Evolutionary conservation across 2,113 vertebrate genomes (phyloP), one percentile per base, ranked within the genome.

Genomic region (Chroicocephalus ridibundus): DNA sequence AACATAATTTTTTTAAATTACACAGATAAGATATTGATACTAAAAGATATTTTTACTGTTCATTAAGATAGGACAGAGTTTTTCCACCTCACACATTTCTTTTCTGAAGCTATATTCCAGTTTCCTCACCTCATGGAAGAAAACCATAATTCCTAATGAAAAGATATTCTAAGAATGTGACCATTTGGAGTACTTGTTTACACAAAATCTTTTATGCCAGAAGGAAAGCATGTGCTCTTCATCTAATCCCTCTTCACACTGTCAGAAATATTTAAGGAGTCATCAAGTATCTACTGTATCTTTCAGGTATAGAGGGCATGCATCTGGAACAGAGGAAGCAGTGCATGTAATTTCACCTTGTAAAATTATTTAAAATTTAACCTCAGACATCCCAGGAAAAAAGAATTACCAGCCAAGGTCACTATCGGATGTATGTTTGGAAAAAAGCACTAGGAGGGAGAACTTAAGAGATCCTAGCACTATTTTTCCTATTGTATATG

Each of bases 261-360:
- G 93, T 86, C 93, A 95, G 89, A 96, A 96, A 90, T 94, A 96
- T 78, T 96, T 96, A 96, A 77, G 87, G 71, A 95, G 75, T 70
- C 87, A 96, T 95, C 89, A 96, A 90, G 75, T 82, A 90, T 36
- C 82, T 82, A 38, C 84, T 60, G 71, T 44, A 94, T 42, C 78
- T 95, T 91, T 90, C 87, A 88, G 87, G 82, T 95, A 85, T 2
- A 71, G 89, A 93, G 91, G 87, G 89, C 96, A 94, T 52, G 38
- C 94, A 96, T 88, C 95, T 96, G 94, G 97, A 97, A 93, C 93
- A 97, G 81, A 69, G 75, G 89, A 94, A 96, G 75, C 93, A 66
- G 87, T 83, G 91, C 94, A 92, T 94, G 82, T 86, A 93, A 97
- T 97, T 94, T 94, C 85, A 95, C 82, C 84, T 93, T 86, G 89